A percentile compares a stretch with the other conserved stretches of the same genome.
Conservation (phyloP, 2,797 vertebrate species). For the Notamacropus eugenii region DNA sequence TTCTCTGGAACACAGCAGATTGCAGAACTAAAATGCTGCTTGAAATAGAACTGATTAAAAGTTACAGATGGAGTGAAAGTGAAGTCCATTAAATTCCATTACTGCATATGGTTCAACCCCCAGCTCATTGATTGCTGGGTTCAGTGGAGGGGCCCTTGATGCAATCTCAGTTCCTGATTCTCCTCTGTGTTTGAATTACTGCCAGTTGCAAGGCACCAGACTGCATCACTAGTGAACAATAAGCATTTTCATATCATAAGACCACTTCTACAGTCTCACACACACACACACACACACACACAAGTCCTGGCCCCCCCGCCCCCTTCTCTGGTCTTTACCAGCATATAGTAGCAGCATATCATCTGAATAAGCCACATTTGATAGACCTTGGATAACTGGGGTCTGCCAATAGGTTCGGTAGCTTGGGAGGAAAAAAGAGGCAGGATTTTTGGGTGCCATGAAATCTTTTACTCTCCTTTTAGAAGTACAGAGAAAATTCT, state of each 20-base stretch:
- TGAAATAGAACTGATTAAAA: slow-evolving; percentile 41
- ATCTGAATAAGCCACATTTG: not conserved
- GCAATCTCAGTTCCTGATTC: slow-evolving; percentile 9
- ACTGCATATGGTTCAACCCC: slow-evolving; percentile 14
- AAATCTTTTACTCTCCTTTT: not conserved
- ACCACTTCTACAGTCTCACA: not conserved
- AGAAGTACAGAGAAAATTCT: not conserved
- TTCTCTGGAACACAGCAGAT: slow-evolving; percentile 29
- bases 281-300: not conserved
- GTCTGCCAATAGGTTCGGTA: not conserved
- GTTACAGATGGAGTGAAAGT: slow-evolving; percentile 46
- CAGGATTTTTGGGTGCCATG: not conserved
- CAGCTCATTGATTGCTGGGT: not conserved
- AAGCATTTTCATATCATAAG: not conserved
- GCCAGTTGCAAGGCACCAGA: slow-evolving; percentile 38
- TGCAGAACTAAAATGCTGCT: slow-evolving; percentile 33
- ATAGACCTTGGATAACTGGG: not conserved
- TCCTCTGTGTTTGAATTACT: not conserved
- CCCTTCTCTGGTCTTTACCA: not conserved
- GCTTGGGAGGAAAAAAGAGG: not conserved
- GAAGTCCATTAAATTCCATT: slow-evolving; percentile 27
- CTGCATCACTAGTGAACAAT: slow-evolving; percentile 19
- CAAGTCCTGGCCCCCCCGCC: not conserved
- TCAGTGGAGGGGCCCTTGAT: slow-evolving; percentile 4
- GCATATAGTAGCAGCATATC: not conserved